Evolutionary conservation across 2,888 invertebrate genomes (phyloP).

Genomic region (Xestia rhomboidea): DNA sequence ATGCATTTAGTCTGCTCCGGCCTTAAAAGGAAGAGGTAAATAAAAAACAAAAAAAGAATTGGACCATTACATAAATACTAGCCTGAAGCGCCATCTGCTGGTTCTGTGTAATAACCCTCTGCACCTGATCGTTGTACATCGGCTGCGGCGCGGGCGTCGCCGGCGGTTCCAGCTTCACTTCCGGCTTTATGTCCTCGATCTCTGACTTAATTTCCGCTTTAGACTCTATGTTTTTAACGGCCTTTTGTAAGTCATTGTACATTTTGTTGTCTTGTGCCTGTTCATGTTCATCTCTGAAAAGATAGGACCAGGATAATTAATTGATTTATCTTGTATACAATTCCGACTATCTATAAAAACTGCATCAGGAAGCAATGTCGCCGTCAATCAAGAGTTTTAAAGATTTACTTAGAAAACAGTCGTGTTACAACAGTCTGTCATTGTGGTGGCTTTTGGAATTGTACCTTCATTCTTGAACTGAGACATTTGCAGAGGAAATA

Average conservation of each 20-base stretch:
- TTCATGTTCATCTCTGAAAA: slow-evolving; percentile 80
- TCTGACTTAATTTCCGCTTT: slow-evolving; percentile 81
- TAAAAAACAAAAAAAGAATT: slow-evolving; percentile 13
- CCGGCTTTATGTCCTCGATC: slow-evolving; percentile 78
- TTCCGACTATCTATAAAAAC: background rate
- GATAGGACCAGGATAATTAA: background rate
- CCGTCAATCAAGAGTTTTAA: background rate
- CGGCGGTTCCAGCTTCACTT: slow-evolving; percentile 76
- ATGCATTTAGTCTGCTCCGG: background rate
- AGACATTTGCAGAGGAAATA: background rate
- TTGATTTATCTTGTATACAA: background rate
- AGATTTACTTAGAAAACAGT: background rate
- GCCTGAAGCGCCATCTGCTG: slow-evolving; percentile 86
- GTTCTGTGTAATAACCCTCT: slow-evolving; percentile 80
- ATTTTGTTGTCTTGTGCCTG: slow-evolving; percentile 81
- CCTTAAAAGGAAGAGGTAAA: background rate
- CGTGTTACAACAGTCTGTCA: background rate
- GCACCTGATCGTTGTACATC: slow-evolving; percentile 80
- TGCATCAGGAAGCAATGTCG: background rate
- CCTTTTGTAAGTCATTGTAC: slow-evolving; percentile 83
- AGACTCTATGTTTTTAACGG: slow-evolving; percentile 83
- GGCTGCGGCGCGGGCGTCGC: slow-evolving; percentile 69
- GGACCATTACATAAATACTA: slow-evolving; percentile 46
- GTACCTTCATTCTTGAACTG: background rate
- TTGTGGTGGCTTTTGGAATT: background rate